A percentile compares a stretch with the other conserved stretches of the same genome.
Evolutionary conservation across 92 coral and sea anemone genomes (phyloP).

Genomic region (Siderastrea radians): DNA sequence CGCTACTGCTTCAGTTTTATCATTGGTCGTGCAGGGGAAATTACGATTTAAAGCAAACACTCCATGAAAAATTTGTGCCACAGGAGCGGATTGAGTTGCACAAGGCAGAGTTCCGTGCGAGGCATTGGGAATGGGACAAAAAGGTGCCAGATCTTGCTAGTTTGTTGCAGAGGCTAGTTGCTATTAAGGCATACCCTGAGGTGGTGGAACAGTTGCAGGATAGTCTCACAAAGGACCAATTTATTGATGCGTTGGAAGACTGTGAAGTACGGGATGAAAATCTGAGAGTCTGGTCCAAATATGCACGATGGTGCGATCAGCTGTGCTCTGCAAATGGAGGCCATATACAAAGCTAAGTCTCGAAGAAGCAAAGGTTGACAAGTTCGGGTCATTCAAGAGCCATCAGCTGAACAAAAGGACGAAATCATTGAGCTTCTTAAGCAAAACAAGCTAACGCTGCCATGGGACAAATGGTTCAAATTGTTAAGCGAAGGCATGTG

Average conservation of each 20-base stretch:
- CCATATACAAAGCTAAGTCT: not conserved
- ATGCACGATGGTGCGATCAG: conserved; percentile 11
- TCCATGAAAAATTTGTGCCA: not conserved
- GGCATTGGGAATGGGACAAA: conserved; percentile 3
- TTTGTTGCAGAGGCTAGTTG: conserved; percentile 1
- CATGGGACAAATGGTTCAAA: conserved; percentile 10
- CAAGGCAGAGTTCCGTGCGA: conserved; percentile 2
- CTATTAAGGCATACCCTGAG: not conserved
- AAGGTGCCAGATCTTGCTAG: conserved; percentile 31
- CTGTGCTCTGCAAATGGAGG: conserved; percentile 28
- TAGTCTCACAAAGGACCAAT: conserved; percentile 39
- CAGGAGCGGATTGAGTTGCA: conserved; percentile 13
- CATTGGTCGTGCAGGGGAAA: not conserved
- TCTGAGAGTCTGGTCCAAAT: conserved; percentile 22
- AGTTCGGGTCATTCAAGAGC: not conserved
- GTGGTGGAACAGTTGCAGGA: not conserved
- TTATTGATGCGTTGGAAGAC: conserved; percentile 42
- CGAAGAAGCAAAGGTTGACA: conserved; percentile 1
- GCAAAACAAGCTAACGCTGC: conserved; percentile 25
- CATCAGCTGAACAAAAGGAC: not conserved
- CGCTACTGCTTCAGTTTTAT: not conserved
- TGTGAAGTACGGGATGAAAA: conserved; percentile 8
- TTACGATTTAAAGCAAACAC: not conserved
- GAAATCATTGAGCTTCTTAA: conserved; percentile 17
- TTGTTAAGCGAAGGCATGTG: not conserved